Base-by-base conservation (phyloP, 2,888 invertebrate genomes). In the Griposia aprilina region DNA sequence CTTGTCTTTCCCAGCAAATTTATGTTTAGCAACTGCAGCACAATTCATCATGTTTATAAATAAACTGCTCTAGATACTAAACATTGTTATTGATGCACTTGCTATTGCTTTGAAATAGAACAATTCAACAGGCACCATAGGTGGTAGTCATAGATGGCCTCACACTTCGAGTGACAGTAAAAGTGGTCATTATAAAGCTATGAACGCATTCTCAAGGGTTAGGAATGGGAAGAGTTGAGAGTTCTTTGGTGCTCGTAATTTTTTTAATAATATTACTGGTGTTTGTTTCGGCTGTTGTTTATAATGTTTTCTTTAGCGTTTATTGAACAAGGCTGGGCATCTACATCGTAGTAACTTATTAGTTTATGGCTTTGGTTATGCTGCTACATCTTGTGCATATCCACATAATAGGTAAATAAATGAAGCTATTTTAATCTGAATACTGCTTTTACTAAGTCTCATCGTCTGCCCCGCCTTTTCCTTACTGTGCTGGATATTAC, bases 181-280 rank as follows among this genome's bases (percentile, higher is more conserved):
- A 90, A 84, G 52, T 78, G 74, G 87, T 81, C 87, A 89, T 90
- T 88, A 91, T 90, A 90, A 83, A 86, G 83, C 81, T 74, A 89
- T 89, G 82, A 89, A 87, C 81, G 80, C 76, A 84, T 76, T 83
- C 66, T 78, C 69, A 88, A 84, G 67, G 75, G 85, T 82, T 81
- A 78, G 80, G 80, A 84, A 80, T 75, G 71, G 87, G 80, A 83
- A 76, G 81, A 89, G 91, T 90, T 88, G 88, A 90, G 86, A 91
- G 90, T 90, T 92, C 90, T 89, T 72, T 86, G 65, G 88, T 91
- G 90, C 89, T 90, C 89, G 85, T 81, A 87, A 85, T 88, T 89
- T 89, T 76, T 73, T 80, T 36, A 10, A 23, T 50, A 55, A 65
- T 74, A 60, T 55, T 72, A 59, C 36, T 69, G 17, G 6, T 57